Conservation (phyloP, 2,888 invertebrate species). For the Branchellion lobata region DNA sequence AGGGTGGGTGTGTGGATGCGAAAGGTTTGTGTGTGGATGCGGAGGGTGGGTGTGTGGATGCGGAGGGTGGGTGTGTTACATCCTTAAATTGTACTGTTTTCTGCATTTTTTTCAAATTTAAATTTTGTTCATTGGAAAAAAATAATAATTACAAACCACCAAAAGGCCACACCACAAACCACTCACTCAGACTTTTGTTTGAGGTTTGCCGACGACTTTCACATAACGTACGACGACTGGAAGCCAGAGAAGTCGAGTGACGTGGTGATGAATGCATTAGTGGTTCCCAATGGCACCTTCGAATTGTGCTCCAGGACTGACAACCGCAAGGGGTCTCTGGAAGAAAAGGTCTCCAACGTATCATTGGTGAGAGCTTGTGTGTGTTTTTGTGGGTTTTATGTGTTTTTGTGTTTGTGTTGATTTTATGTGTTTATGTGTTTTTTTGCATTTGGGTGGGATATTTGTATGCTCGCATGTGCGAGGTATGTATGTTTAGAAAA, state of each 20-base stretch:
- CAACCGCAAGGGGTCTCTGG: constrained; percentile 65
- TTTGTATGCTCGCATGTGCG: not conserved
- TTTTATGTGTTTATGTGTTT: not conserved
- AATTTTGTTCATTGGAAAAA: no score
- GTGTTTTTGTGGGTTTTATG: not conserved
- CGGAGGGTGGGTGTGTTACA: not conserved
- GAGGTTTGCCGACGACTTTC: constrained; percentile 94
- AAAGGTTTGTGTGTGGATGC: no score
- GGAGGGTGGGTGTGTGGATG: no score
- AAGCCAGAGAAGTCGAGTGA: constrained; percentile 73
- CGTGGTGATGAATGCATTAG: constrained; percentile 69
- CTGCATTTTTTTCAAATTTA: no score
- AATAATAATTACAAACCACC: no score
- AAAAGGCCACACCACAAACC: no score
- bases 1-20: no score
- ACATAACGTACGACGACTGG: constrained; percentile 94
- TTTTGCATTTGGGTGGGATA: not conserved
- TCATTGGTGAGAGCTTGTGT: not conserved
- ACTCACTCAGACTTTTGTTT: constrained; percentile 69
- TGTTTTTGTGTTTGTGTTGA: no score
- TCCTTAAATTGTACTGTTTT: not conserved
- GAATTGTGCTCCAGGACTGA: constrained; percentile 92
- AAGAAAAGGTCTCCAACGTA: not conserved
- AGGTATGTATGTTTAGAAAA: no score
- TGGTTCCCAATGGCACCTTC: constrained; percentile 97